Base-by-base conservation (phyloP, 2,113 vertebrate species). In the Heloderma charlesbogerti region DNA sequence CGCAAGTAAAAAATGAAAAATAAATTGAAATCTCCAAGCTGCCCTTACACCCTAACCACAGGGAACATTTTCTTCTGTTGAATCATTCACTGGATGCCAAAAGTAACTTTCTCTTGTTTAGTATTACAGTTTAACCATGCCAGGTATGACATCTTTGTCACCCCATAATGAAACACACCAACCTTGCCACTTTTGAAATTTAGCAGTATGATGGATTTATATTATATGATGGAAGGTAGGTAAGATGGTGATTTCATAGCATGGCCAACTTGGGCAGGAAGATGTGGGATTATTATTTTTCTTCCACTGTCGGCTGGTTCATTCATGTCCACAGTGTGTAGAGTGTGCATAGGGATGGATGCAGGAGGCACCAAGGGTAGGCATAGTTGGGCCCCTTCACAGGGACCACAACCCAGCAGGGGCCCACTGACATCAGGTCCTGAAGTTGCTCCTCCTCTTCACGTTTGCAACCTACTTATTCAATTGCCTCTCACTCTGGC, bases 61-160 rank as follows among this genome's bases (percentile, higher is more conserved):
- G 29, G 34, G 16, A 57, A 79, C 45, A 86, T 71, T 54, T 80
- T 79, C 15, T 86, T 51, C 84, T 37, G 7, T 27, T 90, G 89
- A 86, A 18, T 66, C 45, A 85, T 67, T 51, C 45, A 67, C 3
- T 79, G 83, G 43, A 8, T 15, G 25, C n/a, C 27, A 43, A 74
- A 12, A 51, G 16, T 87, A 66, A 40, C 29, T 71, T 86, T 71
- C n/a, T 88, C 20, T 85, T 84, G 72, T 34, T 40, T 78, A 43
- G 57, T 18, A 10, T 66, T 84, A 8, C 18, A 37, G n/a, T 79
- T 86, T 37, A 34, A 31, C 48, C 79, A 3, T 67, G 25, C 63
- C 83, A 89, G 88, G 25, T 40, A 72, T 71, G 74, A 79, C 67
- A 90, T 86, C 37, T 54, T 67, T 37, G 34, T 34, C 37, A 79